Conservation (phyloP, 1,140 invertebrate genomes). For the Ostrea denselamellosa region DNA sequence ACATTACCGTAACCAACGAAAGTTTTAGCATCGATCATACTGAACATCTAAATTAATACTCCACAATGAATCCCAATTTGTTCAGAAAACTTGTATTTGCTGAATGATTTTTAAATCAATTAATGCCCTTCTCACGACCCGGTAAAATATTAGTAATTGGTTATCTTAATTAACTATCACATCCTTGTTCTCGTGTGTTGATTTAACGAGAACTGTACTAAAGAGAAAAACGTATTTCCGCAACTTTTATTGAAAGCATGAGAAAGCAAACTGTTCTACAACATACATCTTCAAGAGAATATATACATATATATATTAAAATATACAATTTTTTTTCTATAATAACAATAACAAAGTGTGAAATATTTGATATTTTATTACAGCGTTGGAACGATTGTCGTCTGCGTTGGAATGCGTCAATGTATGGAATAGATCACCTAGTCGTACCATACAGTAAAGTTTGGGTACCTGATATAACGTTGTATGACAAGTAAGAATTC, state of each 20-base stretch:
- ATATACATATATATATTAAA: background rate
- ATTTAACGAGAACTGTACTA: too few relatives aligned
- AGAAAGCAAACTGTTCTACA: too few relatives aligned
- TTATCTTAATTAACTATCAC: background rate
- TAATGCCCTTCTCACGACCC: background rate
- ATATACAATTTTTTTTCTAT: background rate
- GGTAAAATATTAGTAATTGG: background rate
- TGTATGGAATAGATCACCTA: conserved; percentile 80
- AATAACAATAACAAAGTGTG: too few relatives aligned
- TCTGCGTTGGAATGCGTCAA: conserved; percentile 79
- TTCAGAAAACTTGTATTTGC: background rate
- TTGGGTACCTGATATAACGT: conserved; percentile 82
- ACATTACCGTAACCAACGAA: too few relatives aligned
- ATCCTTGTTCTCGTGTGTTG: background rate
- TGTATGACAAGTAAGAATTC: conserved; percentile 82
- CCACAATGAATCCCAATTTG: background rate
- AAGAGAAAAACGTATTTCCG: too few relatives aligned
- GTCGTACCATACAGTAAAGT: conserved; percentile 79
- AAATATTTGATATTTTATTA: conserved; percentile 9
- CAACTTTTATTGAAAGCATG: too few relatives aligned
- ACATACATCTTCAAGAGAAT: background rate
- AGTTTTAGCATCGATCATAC: background rate
- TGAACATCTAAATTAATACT: background rate
- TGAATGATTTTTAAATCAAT: background rate
- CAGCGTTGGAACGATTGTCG: conserved; percentile 81